Evolutionary conservation across 2,113 vertebrate species (phyloP).

Genomic region (Xiphophorus couchianus): DNA sequence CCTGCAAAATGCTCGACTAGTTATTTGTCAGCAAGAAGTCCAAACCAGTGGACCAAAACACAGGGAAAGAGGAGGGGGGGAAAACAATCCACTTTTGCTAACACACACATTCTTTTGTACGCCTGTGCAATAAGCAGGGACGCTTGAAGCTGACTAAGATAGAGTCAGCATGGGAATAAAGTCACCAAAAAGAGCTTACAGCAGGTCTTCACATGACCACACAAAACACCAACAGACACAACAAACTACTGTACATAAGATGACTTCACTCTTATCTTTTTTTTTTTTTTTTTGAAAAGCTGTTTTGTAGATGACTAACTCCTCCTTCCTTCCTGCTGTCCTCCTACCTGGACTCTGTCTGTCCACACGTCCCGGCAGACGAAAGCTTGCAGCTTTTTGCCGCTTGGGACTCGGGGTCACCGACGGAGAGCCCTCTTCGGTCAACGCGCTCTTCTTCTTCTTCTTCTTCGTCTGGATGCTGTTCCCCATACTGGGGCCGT

Average conservation of each 20-base stretch:
- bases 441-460: constrained; percentile 70
- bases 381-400: constrained; percentile 76
- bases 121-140: constrained; percentile 56
- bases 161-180: constrained; percentile 59
- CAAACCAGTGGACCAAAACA: constrained; percentile 3
- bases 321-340: neutral
- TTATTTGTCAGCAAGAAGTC: constrained; percentile 17
- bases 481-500: constrained; percentile 86
- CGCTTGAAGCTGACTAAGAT: constrained; percentile 61
- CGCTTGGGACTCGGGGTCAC: constrained; percentile 10
- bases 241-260: neutral
- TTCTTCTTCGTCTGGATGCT: constrained; percentile 85
- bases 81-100: neutral
- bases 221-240: neutral
- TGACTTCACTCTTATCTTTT: neutral
- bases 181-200: constrained; percentile 41
- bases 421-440: constrained; percentile 8
- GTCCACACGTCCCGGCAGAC: constrained; percentile 81
- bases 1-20: neutral
- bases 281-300: neutral
- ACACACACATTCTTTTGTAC: constrained; percentile 49
- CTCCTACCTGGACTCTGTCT: constrained; percentile 83
- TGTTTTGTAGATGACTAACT: neutral
- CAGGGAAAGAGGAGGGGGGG: neutral
- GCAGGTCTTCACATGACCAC: constrained; percentile 2